Conservation (phyloP, 2,113 vertebrate genomes). For the Casuarius casuarius region DNA sequence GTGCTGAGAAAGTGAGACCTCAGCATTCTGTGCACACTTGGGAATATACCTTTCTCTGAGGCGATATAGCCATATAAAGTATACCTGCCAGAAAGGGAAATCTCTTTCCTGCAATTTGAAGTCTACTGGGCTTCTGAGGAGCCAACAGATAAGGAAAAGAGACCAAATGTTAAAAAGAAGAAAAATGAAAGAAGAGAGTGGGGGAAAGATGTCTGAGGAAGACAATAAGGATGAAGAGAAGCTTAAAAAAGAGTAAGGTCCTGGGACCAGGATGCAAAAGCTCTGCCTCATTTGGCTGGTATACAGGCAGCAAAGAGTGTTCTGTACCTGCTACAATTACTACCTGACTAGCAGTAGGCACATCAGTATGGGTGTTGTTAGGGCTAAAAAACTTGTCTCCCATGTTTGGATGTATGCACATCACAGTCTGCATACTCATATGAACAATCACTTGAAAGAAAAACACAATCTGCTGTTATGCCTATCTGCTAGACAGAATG, state of each 20-base stretch:
- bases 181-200: no score
- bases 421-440: constrained; percentile 48
- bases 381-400: constrained; percentile 13
- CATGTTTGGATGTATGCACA: constrained; percentile 2
- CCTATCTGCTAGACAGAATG: constrained; percentile 51
- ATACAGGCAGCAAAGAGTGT: background rate
- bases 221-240: background rate
- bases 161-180: background rate
- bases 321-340: background rate
- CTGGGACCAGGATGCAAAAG: background rate
- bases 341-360: background rate
- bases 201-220: background rate
- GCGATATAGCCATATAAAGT: background rate
- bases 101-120: background rate
- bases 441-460: constrained; percentile 40
- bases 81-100: background rate
- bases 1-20: background rate
- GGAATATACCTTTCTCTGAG: background rate
- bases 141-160: background rate
- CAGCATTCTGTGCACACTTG: background rate
- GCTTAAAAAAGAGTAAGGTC: background rate
- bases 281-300: background rate
- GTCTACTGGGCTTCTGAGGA: background rate
- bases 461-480: constrained; percentile 59
- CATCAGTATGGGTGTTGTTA: background rate